Base-by-base conservation (phyloP, 1,140 invertebrate genomes). In the Eriosoma lanigerum region DNA sequence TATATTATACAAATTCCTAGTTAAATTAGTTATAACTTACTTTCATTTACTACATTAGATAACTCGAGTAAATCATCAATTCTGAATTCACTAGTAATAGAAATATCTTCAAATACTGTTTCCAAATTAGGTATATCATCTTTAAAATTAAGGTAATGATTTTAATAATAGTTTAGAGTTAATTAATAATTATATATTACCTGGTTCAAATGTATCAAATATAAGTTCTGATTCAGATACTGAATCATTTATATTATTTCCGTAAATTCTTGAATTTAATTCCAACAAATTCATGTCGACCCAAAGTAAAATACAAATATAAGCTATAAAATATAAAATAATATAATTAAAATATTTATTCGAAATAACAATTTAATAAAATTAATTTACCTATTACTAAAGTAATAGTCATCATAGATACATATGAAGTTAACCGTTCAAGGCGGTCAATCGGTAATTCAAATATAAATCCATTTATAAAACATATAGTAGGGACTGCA, bases 401-500 rank as follows among this genome's bases (percentile, higher is more conserved):
- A 58, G 72, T 76, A 44, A 58, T 19, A 58, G 72, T 56, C 52
- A 76, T 76, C 72, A 76, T 76, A 3, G 50, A 56, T 17, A 58
- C 13, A n/a, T 76, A 76, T 21, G 72, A 76, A 76, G 72, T 76
- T 24, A 76, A 56, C 29, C 72, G 52, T 76, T 76, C 72, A 38
- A 76, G 19, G 24, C 72, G 72, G 5, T 58, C 72, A 21, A 15
- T 52, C 2, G 72, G 72, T 76, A 76, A 44, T 76, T 76, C 72
- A 56, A 76, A 54, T 56, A 76, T 76, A 76, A 58, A 52, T 58
- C 54, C 72, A 44, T 58, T 56, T 44, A 56, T 32, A 44, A 44
- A 58, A 58, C 72, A 76, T 76, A 76, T 48, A 38, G 15, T 24
- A 58, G 72, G 72, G 72, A 76, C 72, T 76, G 72, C 72, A 76